Evolutionary conservation across 2,113 vertebrate species (phyloP).

Genomic region (Nibea albiflora): DNA sequence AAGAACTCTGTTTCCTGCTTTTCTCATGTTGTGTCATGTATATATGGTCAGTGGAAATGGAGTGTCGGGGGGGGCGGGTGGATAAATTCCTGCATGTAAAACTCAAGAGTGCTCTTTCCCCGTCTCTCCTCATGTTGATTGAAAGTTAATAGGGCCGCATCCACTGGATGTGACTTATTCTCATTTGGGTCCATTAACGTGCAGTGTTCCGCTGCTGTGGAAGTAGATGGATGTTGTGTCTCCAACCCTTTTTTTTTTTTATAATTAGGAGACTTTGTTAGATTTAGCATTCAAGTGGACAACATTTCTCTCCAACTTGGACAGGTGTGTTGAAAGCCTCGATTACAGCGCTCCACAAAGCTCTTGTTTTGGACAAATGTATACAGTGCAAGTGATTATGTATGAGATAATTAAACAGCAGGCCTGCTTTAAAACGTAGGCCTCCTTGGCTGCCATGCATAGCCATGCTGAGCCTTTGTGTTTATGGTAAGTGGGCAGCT

Average conservation of each 20-base stretch:
- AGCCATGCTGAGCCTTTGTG: constrained; percentile 83
- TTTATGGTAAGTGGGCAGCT: constrained; percentile 88
- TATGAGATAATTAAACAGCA: constrained; percentile 81
- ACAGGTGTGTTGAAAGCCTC: constrained; percentile 72
- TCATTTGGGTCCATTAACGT: constrained; percentile 45
- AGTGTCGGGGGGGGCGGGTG: constrained; percentile 16
- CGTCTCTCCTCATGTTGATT: constrained; percentile 23
- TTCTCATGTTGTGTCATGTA: constrained; percentile 9
- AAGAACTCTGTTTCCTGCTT: not conserved
- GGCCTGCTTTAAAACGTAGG: constrained; percentile 75
- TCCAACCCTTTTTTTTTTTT: constrained; percentile 28
- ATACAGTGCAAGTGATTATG: constrained; percentile 78
- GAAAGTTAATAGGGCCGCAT: constrained; percentile 8
- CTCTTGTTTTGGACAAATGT: constrained; percentile 70
- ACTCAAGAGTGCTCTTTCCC: constrained; percentile 2
- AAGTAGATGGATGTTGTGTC: constrained; percentile 43
- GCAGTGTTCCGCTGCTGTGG: constrained; percentile 34
- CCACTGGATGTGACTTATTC: constrained; percentile 33
- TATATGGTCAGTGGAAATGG: constrained; percentile 20
- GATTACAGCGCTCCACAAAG: constrained; percentile 69
- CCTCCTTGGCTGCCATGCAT: constrained; percentile 77
- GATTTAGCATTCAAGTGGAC: constrained; percentile 68
- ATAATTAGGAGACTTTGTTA: constrained; percentile 68
- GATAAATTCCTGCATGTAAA: constrained; percentile 45
- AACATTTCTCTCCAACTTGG: constrained; percentile 68